A percentile compares a stretch with the other conserved stretches of the same genome.
Evolutionary conservation across 2,113 vertebrate genomes (phyloP).

Genomic region (Chaetodon auriga): DNA sequence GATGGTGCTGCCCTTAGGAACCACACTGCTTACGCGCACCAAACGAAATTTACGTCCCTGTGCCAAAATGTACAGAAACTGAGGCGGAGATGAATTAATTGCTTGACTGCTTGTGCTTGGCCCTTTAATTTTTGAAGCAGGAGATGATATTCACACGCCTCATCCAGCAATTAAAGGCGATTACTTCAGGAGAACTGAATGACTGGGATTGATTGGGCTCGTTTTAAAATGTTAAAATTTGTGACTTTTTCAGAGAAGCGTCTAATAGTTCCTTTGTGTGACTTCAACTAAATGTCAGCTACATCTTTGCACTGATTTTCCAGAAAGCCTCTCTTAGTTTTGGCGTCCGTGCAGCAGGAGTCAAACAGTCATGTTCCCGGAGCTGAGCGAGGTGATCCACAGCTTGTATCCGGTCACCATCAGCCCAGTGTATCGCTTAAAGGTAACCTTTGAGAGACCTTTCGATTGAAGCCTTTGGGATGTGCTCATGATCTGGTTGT

Average conservation of each 20-base stretch:
- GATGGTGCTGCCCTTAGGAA: not conserved
- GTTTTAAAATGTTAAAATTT: too few relatives aligned
- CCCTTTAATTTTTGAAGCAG: not conserved
- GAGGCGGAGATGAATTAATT: not conserved
- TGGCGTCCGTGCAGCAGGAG: not conserved
- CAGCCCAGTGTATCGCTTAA: not conserved
- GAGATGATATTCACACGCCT: not conserved
- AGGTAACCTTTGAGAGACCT: conserved; percentile 35
- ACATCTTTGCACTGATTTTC: not conserved
- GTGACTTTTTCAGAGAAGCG: too few relatives aligned
- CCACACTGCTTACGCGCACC: not conserved
- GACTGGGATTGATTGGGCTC: too few relatives aligned
- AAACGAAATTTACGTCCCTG: not conserved
- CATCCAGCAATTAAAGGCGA: not conserved
- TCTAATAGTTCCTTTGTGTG: not conserved
- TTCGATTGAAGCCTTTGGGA: conserved; percentile 50
- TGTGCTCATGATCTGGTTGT: conserved; percentile 34
- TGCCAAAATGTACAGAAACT: conserved; percentile 13
- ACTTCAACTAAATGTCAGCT: not conserved
- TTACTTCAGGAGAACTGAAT: too few relatives aligned
- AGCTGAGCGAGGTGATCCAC: not conserved
- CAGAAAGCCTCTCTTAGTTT: not conserved
- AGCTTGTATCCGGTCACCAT: not conserved
- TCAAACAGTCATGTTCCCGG: not conserved
- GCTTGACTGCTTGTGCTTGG: conserved; percentile 1